Conservation (phyloP, 2,113 vertebrate genomes). For the Lethenteron reissneri region DNA sequence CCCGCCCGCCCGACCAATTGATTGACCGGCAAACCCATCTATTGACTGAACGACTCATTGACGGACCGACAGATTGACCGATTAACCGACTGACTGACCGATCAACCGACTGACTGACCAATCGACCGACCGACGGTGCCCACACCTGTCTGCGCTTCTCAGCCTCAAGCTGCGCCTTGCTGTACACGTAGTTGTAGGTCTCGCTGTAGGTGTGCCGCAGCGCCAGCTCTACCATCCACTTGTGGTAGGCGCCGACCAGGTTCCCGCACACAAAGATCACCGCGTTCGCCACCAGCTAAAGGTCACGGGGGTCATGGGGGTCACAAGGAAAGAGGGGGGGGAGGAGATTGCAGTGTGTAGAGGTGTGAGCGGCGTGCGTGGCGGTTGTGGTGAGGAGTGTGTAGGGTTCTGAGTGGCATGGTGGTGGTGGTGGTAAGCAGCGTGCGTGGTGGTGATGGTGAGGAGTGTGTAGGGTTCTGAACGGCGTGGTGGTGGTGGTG, state of each 20-base stretch:
- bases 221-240: constrained; percentile 33
- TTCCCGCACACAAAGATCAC: constrained; percentile 48
- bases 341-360: too few species aligned
- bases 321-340: too few species aligned
- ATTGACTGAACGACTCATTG: not conserved
- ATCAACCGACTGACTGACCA: not conserved
- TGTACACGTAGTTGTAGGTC: constrained; percentile 35
- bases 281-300: constrained; percentile 38
- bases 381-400: too few species aligned
- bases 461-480: too few species aligned
- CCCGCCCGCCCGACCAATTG: too few species aligned
- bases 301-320: too few species aligned
- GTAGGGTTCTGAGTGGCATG: too few species aligned
- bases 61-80: not conserved
- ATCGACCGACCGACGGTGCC: not conserved
- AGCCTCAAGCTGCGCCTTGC: constrained; percentile 31
- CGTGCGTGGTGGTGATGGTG: too few species aligned
- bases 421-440: too few species aligned
- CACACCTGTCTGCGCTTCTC: constrained; percentile 51
- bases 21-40: too few species aligned
- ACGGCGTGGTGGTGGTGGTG: too few species aligned
- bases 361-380: too few species aligned
- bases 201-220: constrained; percentile 36
- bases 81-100: not conserved
- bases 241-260: constrained; percentile 40